Evolutionary conservation across 2,888 invertebrate genomes (phyloP).

Genomic region (Caenorhabditis becei): DNA sequence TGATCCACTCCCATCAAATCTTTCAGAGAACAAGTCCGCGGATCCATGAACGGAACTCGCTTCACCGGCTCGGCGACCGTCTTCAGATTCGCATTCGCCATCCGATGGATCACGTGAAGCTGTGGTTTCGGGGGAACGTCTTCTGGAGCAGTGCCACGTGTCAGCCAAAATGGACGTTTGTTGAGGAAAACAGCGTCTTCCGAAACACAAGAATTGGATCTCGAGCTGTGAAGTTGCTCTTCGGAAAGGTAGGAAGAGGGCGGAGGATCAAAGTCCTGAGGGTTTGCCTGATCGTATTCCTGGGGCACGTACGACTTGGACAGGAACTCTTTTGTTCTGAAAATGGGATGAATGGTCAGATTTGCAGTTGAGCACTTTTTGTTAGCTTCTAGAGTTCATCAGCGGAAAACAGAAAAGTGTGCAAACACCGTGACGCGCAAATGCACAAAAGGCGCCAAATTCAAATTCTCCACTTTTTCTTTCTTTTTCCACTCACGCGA

Average conservation of each 20-base stretch:
- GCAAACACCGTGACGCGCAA: too few relatives aligned
- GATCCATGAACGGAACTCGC: neutral
- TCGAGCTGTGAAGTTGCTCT: neutral
- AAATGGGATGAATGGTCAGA: neutral
- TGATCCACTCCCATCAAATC: neutral
- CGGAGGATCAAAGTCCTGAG: constrained; percentile 8
- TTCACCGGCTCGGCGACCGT: neutral
- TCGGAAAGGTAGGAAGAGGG: neutral
- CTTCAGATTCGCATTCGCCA: neutral
- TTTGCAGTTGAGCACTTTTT: neutral
- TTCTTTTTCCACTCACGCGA: neutral
- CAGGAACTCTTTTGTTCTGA: constrained; percentile 16
- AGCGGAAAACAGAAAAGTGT: too few relatives aligned
- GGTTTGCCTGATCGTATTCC: constrained; percentile 17
- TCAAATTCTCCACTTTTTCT: too few relatives aligned
- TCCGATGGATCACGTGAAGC: neutral
- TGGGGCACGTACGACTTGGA: constrained; percentile 15
- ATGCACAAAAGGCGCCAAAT: too few relatives aligned
- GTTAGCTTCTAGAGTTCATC: too few relatives aligned
- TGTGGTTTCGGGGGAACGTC: neutral
- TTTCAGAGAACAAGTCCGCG: neutral
- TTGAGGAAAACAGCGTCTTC: neutral
- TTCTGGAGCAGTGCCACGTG: neutral
- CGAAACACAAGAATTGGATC: neutral
- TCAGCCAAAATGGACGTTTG: constrained; percentile 29